Conservation (phyloP, 2,888 invertebrate genomes). For the Plusia festucae region DNA sequence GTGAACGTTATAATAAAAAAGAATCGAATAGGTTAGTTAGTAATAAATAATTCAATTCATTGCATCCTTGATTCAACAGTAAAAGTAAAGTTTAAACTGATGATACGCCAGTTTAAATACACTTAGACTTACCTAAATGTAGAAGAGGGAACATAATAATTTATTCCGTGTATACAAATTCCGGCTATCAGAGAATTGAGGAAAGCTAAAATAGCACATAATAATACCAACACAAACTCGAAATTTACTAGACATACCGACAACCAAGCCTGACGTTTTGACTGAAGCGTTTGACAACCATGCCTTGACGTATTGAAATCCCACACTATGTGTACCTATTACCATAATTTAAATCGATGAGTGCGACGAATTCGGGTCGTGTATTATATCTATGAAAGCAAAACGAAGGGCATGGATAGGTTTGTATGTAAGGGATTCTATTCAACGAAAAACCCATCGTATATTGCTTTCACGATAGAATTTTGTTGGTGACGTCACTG, state of each 20-base stretch:
- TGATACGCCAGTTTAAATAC: no score
- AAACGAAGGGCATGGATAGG: neutral
- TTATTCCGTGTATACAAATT: neutral
- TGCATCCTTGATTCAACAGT: no score
- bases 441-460: neutral
- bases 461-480: neutral
- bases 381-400: conserved; percentile 9
- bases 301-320: conserved; percentile 40
- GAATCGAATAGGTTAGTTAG: no score
- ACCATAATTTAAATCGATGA: conserved; percentile 42
- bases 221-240: neutral
- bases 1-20: no score
- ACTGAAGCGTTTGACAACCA: conserved; percentile 37
- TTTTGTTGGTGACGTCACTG: neutral
- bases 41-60: no score
- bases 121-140: no score
- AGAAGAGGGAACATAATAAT: no score
- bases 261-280: conserved; percentile 22
- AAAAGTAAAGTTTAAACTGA: no score
- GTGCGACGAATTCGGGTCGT: conserved; percentile 18
- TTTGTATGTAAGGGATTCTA: neutral
- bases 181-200: neutral
- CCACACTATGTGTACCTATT: conserved; percentile 28
- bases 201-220: neutral
- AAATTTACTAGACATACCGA: neutral